These are phyloP conservation scores for Margarornis squamiger DNA, from an alignment of 2,797 vertebrate species.

Conservation along the genomic window DNA sequence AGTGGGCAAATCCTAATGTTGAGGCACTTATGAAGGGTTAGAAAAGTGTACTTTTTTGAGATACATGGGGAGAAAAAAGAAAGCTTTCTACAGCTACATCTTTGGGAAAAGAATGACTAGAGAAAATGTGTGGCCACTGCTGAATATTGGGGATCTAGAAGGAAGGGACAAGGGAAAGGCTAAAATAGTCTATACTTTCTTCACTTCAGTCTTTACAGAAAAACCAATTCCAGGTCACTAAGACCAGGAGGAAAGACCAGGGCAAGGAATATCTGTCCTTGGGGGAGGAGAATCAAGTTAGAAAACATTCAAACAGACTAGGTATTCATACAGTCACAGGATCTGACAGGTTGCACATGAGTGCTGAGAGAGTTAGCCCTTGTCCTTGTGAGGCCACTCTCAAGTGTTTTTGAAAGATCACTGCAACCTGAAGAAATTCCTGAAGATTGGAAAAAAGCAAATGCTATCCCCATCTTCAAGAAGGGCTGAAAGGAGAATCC, in stretches of 20 bases:
- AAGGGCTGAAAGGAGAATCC: background rate
- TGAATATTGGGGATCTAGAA: background rate
- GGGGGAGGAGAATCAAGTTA: background rate
- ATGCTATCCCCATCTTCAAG: background rate
- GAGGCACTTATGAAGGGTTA: background rate
- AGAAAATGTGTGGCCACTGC: background rate
- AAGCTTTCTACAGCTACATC: background rate
- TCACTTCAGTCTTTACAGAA: background rate
- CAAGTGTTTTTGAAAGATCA: background rate
- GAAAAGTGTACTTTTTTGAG: background rate
- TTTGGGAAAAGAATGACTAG: background rate
- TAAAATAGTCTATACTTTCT: background rate
- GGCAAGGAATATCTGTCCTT: background rate
- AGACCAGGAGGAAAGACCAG: background rate
- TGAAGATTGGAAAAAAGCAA: background rate
- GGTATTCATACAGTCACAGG: background rate
- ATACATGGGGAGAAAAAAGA: background rate
- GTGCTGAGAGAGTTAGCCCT: background rate
- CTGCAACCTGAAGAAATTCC: background rate
- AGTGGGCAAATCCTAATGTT: background rate
- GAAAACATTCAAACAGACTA: background rate
- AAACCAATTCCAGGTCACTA: background rate
- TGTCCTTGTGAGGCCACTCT: background rate
- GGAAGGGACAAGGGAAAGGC: background rate
- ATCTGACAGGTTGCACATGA: background rate